Evolutionary conservation across 2,113 vertebrate species (phyloP).

Genomic region (Nansenia antarctica): DNA sequence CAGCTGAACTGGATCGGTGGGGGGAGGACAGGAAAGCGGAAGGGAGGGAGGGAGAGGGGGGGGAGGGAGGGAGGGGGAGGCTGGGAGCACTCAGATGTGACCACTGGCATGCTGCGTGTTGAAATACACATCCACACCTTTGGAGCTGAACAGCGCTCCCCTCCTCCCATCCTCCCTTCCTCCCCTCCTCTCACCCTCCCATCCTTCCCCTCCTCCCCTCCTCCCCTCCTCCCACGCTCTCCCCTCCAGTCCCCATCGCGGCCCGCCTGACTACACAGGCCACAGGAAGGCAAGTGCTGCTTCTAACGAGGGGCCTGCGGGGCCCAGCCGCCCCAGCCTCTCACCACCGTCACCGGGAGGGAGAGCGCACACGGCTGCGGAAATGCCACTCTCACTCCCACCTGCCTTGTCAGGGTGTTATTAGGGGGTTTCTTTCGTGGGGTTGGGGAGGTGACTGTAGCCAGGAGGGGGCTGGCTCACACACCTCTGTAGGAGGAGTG

Average conservation of each 20-base stretch:
- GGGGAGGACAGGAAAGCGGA: neutral
- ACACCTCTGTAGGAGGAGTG: neutral
- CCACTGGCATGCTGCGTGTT: slow-evolving; percentile 45
- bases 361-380: neutral
- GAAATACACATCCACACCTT: slow-evolving; percentile 41
- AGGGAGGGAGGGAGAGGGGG: slow-evolving; percentile 8
- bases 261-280: neutral
- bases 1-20: neutral
- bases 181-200: slow-evolving; percentile 3
- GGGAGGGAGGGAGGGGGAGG: slow-evolving; percentile 18
- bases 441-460: neutral
- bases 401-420: neutral
- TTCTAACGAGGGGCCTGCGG: neutral
- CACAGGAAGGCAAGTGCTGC: neutral
- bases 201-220: neutral
- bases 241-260: neutral
- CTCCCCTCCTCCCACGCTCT: slow-evolving; percentile 1
- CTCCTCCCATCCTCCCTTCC: neutral
- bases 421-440: neutral
- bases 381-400: neutral
- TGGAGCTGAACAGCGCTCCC: slow-evolving; percentile 22
- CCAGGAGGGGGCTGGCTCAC: neutral
- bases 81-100: slow-evolving; percentile 22
- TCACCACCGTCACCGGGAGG: neutral
- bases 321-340: neutral